These are phyloP conservation scores for Cossypha dichroa DNA, from an alignment of 2,797 vertebrate genomes.

Conservation along the genomic window DNA sequence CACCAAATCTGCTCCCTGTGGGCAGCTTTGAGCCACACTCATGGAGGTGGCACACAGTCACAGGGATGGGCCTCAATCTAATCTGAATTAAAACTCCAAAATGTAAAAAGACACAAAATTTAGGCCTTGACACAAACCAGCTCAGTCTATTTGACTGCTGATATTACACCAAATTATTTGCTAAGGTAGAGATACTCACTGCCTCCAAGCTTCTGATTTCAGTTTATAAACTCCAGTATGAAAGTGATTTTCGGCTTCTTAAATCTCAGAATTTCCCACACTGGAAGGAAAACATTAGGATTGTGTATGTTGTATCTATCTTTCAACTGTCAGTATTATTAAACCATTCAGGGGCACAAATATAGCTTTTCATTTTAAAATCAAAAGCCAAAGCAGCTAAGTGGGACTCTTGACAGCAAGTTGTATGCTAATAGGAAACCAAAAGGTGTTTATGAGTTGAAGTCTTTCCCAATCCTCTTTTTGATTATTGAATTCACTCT, in stretches of 20 bases:
- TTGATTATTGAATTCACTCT: neutral
- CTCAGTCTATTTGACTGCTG: neutral
- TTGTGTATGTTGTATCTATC: neutral
- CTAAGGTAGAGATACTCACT: neutral
- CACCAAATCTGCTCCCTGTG: neutral
- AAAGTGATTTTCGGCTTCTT: neutral
- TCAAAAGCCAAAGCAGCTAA: neutral
- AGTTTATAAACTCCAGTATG: neutral
- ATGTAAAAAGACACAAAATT: neutral
- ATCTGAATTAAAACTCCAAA: neutral
- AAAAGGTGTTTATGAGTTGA: neutral
- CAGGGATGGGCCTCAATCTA: neutral
- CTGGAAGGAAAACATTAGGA: neutral
- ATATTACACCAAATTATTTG: neutral
- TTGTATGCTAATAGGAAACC: neutral
- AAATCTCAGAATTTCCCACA: conserved; percentile 18
- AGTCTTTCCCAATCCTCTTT: neutral
- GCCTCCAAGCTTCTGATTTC: conserved; percentile 5
- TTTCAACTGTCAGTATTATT: conserved; percentile 10
- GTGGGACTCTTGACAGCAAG: neutral
- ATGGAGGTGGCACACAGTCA: neutral
- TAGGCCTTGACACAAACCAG: neutral
- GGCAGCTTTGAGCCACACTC: neutral
- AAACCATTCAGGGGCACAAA: neutral
- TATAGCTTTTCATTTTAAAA: neutral